Conservation (phyloP, 2,888 invertebrate species). For the Callyntrura sp. region DNA sequence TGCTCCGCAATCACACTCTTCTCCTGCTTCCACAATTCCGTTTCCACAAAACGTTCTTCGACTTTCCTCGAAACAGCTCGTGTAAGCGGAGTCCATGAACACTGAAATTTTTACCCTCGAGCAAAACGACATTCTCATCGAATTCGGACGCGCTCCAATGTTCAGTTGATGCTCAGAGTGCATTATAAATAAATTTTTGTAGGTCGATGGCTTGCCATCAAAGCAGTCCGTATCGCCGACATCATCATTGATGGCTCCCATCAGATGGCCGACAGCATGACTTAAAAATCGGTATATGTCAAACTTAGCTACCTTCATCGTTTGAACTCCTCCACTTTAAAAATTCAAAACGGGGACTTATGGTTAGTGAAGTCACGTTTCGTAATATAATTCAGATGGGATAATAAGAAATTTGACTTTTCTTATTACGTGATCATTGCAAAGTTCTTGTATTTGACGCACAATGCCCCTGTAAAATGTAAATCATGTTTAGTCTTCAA, state of each 20-base stretch:
- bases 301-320: constrained; percentile 75
- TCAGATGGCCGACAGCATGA: constrained; percentile 78
- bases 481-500: neutral
- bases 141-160: constrained; percentile 79
- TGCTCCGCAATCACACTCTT: constrained; percentile 79
- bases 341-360: neutral
- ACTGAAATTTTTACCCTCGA: constrained; percentile 74
- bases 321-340: constrained; percentile 39
- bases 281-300: constrained; percentile 77
- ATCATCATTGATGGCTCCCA: constrained; percentile 78
- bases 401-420: no score
- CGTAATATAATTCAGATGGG: no score
- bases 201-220: constrained; percentile 49
- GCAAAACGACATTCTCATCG: constrained; percentile 78
- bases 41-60: constrained; percentile 79
- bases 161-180: constrained; percentile 76
- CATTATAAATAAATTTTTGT: constrained; percentile 78
- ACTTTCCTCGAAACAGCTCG: constrained; percentile 67
- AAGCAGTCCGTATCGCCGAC: constrained; percentile 51
- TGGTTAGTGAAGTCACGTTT: no score
- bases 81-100: constrained; percentile 67
- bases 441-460: constrained; percentile 66
- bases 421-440: constrained; percentile 22
- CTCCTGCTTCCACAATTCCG: constrained; percentile 75
- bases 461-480: constrained; percentile 74